Base-by-base conservation (phyloP, 2,888 invertebrate genomes). In the Lasiommata megera region DNA sequence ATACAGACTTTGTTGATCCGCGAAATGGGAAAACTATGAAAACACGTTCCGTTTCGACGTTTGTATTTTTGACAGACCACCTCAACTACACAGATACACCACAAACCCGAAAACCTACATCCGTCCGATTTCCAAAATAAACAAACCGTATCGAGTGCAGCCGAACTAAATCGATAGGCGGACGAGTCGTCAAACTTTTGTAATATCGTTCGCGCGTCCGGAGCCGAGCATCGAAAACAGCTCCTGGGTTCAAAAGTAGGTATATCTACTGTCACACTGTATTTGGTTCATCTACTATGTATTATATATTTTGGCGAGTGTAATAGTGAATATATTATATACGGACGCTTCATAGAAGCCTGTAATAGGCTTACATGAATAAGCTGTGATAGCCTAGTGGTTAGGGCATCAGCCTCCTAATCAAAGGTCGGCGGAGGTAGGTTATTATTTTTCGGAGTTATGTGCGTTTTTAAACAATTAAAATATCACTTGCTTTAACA, bases 101-200 rank as follows among this genome's bases (percentile, higher is more conserved):
- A 80, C 88, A 87, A 85, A 84, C 87, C 85, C 79, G 75, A 86
- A 88, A 88, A 87, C 86, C 86, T 86, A 87, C 85, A 87, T 84
- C 78, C 77, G 77, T 77, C 72, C 73, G 76, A 82, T 81, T 82
- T 79, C 69, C 74, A 84, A 86, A 88, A 88, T 76, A 85, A 85
- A 86, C 79, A 79, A 82, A 74, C 70, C 68, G 67, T 69, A 77
- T 75, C 67, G 75, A 76, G 72, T 77, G 76, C 76, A 78, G 73
- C 71, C 73, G 79, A 74, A 74, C 76, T 76, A 74, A 86, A 88
- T 88, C 88, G 85, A 89, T 88, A 84, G 71, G 75, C 77, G 77
- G 73, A 73, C 76, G 76, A 72, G 70, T 77, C 80, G 85, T 84
- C 85, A 82, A 88, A 88, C 83, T 88, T 88, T 88, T 85, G 82